Evolutionary conservation across 2,797 vertebrate species (phyloP), one percentile per base, ranked within the genome.

Genomic region (Enteromius fasciolatus): DNA sequence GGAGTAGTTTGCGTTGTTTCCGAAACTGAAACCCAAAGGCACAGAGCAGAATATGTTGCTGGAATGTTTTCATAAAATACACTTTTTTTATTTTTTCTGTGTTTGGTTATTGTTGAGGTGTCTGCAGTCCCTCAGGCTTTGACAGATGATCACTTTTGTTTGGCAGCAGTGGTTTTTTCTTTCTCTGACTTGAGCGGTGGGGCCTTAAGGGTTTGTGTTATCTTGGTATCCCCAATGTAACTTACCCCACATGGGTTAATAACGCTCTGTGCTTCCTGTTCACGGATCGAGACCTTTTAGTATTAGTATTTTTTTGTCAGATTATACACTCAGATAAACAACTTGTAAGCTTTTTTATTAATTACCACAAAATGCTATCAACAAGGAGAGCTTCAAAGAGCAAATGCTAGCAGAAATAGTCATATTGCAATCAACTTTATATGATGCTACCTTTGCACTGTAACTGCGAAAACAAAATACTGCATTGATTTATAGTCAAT

Each of bases 101-200:
- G 41, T 76, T 63, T 77, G 57, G 36, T 80, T 80, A 25, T 80
- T 72, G 23, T 33, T 44, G 66, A 59, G 33, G 74, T 76, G 17
- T 59, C 31, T 78, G 75, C 12, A 14, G 36, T 41, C 57, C 74
- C 74, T 67, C 67, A 10, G n/a, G 74, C 54, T 36, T 28, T 67
- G 68, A 80, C 70, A 63, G 83, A 66, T 63, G 72, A 84, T 84
- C 76, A 67, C 46, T 73, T 75, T 67, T 59, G 44, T 33, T 31
- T 41, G 23, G 41, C 68, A 50, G 83, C 25, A 57, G n/a, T 48
- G 14, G 3, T 78, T 52, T 50, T 68, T 72, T 28, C n/a, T 73
- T 61, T 81, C 76, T 84, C 70, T 81, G 52, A 70, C n/a, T 68
- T 57, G 23, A 48, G 67, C 9, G 6, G 18, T 80, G 78, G 64